These are phyloP conservation scores for Orbicella faveolata DNA, from an alignment of 64 coral and sea anemone genomes.

Conservation along the genomic window DNA sequence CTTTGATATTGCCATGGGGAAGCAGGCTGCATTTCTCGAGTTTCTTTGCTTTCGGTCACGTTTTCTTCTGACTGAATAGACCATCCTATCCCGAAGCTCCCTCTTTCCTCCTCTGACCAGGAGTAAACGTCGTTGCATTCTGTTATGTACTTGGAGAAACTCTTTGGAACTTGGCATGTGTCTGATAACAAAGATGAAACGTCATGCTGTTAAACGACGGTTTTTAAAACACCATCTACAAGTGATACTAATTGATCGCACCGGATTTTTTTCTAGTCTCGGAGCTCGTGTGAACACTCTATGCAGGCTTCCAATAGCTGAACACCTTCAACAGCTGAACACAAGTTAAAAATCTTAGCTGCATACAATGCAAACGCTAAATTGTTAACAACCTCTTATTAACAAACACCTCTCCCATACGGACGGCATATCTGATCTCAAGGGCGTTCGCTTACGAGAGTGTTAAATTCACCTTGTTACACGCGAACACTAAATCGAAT, in stretches of 20 bases:
- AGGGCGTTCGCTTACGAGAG: too few relatives aligned
- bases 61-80: background rate
- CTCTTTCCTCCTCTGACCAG: slow-evolving; percentile 71
- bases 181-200: slow-evolving; percentile 38
- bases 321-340: too few relatives aligned
- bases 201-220: background rate
- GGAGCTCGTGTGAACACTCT: too few relatives aligned
- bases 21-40: background rate
- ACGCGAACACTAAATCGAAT: too few relatives aligned
- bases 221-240: background rate
- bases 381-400: too few relatives aligned
- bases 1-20: slow-evolving; percentile 70
- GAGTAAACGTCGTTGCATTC: slow-evolving; percentile 79
- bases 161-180: slow-evolving; percentile 60
- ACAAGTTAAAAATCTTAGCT: too few relatives aligned
- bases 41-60: background rate
- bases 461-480: too few relatives aligned
- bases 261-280: background rate
- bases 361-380: too few relatives aligned
- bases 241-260: background rate
- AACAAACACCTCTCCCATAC: too few relatives aligned
- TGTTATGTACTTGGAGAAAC: slow-evolving; percentile 25
- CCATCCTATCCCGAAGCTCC: slow-evolving; percentile 51
- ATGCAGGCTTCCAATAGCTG: too few relatives aligned
- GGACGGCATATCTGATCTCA: too few relatives aligned